These are phyloP conservation scores for Erythrolamprus reginae DNA, from an alignment of 2,113 vertebrate genomes.

Conservation along the genomic window DNA sequence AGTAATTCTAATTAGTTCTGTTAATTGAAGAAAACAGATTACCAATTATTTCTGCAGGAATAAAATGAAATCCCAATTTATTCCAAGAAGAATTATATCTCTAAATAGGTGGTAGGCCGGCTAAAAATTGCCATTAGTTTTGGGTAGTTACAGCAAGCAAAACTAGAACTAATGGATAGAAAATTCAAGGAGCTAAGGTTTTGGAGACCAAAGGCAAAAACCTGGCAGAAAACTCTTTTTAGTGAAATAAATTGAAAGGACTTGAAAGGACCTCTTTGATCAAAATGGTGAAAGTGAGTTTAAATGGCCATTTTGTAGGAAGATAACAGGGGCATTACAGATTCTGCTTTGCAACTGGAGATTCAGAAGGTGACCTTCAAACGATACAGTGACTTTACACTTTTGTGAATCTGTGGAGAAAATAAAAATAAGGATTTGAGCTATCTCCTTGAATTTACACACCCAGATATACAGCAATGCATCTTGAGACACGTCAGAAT, in stretches of 20 bases:
- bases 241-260: neutral
- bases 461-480: neutral
- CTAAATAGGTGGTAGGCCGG: conserved; percentile 21
- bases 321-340: neutral
- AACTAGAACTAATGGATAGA: neutral
- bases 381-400: neutral
- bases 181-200: neutral
- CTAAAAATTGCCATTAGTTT: neutral
- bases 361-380: neutral
- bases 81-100: conserved; percentile 8
- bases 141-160: neutral
- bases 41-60: conserved; percentile 41
- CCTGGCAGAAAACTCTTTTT: neutral
- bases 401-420: neutral
- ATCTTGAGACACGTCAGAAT: neutral
- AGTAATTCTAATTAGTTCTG: neutral
- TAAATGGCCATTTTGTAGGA: neutral
- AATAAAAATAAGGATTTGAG: neutral
- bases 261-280: neutral
- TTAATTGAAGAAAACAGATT: conserved; percentile 6
- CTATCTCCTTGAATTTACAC: conserved; percentile 21
- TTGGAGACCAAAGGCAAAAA: neutral
- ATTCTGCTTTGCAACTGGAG: neutral
- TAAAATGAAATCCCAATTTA: conserved; percentile 14
- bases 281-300: neutral